Conservation (phyloP, 2,797 vertebrate genomes). For the Rhinatrema bivittatum region DNA sequence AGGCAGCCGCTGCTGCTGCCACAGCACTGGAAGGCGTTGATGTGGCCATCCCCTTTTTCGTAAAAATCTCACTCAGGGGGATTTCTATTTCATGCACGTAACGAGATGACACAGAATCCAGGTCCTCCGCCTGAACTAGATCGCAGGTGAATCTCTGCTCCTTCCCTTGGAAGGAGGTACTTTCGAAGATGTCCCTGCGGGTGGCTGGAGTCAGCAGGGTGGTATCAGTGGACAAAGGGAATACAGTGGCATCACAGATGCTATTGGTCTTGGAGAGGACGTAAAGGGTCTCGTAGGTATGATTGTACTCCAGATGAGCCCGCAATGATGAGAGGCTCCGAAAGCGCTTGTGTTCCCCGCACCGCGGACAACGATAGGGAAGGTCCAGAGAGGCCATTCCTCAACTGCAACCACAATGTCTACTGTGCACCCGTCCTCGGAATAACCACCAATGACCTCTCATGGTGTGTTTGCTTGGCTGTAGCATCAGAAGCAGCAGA, state of each 20-base stretch:
- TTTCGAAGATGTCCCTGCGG: conserved; percentile 76
- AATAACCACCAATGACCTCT: not conserved
- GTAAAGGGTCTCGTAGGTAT: conserved; percentile 97
- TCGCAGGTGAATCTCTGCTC: conserved; percentile 82
- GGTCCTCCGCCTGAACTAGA: conserved; percentile 82
- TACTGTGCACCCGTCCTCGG: not conserved
- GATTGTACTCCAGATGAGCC: conserved; percentile 96
- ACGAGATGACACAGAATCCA: conserved; percentile 71
- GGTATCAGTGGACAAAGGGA: conserved; percentile 76
- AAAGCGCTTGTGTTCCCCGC: conserved; percentile 98
- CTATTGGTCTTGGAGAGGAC: conserved; percentile 97
- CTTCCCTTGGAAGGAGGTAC: conserved; percentile 70
- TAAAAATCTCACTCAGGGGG: conserved; percentile 84
- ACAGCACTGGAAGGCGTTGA: conserved; percentile 73
- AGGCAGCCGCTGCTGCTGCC: conserved; percentile 73
- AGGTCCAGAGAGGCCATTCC: conserved; percentile 97
- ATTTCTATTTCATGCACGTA: conserved; percentile 94
- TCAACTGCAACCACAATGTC: conserved; percentile 20
- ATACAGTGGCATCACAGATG: conserved; percentile 84
- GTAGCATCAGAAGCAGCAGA: fast-evolving
- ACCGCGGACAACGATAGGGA: conserved; percentile 95
- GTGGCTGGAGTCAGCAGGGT: conserved; percentile 59
- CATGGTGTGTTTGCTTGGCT: not conserved
- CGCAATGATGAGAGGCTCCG: conserved; percentile 92
- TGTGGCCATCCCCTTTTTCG: conserved; percentile 80